These are phyloP conservation scores for Cheumatopsyche charites DNA, from an alignment of 1,140 invertebrate species.

Conservation along the genomic window DNA sequence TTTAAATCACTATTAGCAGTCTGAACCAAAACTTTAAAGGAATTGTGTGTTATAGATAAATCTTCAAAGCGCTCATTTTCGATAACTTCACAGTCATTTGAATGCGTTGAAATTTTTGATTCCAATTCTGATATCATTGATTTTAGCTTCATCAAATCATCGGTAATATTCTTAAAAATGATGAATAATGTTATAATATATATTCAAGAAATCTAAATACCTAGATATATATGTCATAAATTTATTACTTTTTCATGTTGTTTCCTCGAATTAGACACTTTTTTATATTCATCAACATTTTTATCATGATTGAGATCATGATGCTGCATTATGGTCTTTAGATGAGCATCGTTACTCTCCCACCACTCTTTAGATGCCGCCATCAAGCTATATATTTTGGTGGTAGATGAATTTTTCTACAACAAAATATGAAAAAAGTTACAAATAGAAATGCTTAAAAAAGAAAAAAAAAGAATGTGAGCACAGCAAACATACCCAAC, in stretches of 20 bases:
- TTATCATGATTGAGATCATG: not conserved
- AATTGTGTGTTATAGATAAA: not conserved
- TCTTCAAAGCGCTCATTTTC: not conserved
- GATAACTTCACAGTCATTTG: not conserved
- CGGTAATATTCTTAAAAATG: conserved; percentile 34
- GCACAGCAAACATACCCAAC: conserved; percentile 53
- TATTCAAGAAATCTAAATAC: no score
- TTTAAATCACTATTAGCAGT: not conserved
- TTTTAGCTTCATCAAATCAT: conserved; percentile 27
- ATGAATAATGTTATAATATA: no score
- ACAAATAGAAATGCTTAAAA: conserved; percentile 5
- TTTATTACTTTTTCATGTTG: conserved; percentile 16
- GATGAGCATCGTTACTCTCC: conserved; percentile 47
- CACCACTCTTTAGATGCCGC: conserved; percentile 50
- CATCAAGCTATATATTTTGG: conserved; percentile 50
- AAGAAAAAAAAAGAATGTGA: conserved; percentile 1
- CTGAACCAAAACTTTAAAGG: not conserved
- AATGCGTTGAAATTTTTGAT: conserved; percentile 13
- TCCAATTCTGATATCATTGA: conserved; percentile 28
- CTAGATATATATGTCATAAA: no score
- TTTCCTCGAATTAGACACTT: conserved; percentile 4
- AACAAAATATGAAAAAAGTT: conserved; percentile 13
- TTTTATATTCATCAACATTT: not conserved
- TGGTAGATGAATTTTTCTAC: conserved; percentile 40
- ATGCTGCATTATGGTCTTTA: conserved; percentile 40